Percentiles rank a stretch among this genome's conserved stretches.
Evolutionary conservation across 2,113 vertebrate species (phyloP).

Genomic region (Nymphicus hollandicus): DNA sequence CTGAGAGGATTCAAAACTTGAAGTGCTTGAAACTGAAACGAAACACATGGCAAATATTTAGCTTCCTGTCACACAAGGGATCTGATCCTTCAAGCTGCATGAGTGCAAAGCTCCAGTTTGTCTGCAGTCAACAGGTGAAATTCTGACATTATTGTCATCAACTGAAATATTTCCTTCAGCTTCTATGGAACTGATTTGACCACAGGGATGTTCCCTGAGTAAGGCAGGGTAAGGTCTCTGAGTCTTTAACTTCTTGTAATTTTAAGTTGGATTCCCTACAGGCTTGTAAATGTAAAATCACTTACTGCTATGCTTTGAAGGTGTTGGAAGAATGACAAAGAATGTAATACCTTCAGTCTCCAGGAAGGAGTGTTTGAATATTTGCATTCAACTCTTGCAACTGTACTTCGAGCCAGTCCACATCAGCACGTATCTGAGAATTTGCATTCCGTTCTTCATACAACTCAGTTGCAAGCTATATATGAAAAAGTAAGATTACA

Average conservation of each 20-base stretch:
- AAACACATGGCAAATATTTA: constrained; percentile 59
- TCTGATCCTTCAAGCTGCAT: neutral
- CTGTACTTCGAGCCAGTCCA: neutral
- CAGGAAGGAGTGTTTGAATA: neutral
- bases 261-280: neutral
- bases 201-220: neutral
- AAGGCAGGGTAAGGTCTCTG: neutral
- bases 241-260: neutral
- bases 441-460: neutral
- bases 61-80: constrained; percentile 11
- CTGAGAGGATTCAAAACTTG: constrained; percentile 45
- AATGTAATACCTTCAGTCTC: neutral
- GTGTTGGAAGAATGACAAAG: neutral
- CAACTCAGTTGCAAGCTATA: neutral
- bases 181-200: neutral
- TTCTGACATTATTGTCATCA: neutral
- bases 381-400: neutral
- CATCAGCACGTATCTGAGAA: neutral
- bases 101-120: neutral
- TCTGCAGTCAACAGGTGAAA: constrained; percentile 47
- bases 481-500: neutral
- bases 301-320: neutral
- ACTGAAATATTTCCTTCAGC: neutral
- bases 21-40: constrained; percentile 56
- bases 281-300: neutral